Base-by-base conservation (phyloP, 2,888 invertebrate species). In the Drosophila dives region DNA sequence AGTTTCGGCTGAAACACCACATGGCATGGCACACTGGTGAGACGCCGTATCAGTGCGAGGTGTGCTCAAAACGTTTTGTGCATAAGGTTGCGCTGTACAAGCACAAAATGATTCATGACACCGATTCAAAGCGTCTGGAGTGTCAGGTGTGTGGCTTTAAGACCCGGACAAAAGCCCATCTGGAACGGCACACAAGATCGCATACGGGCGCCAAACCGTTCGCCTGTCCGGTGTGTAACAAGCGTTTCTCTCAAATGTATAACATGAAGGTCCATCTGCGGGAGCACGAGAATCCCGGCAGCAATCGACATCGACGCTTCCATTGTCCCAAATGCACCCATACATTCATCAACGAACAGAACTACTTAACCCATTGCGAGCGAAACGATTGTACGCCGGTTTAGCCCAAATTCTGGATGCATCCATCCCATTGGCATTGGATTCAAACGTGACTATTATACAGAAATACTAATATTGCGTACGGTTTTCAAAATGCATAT, bases 151-250 rank as follows among this genome's bases (percentile, higher is more conserved):
- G 94, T 70, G 92, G 93, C 36, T 89, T 93, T 34, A 91, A 92
- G 42, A 91, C 94, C 15, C 87, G 93, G 26, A 94, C 94, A 23
- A 93, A 92, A 42, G 94, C 94, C 4, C 94, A 94, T 78, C 84
- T 94, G 33, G 93, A 93, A 59, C 89, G 94, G 15, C 94, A 94
- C 72, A 91, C 93, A 83, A 91, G 93, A 34, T 93, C 93, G 0
- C 94, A 94, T 76, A 93, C 94, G 0, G 94, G 94, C 3, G 91
- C 88, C 26, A 89, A 90, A 11, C 89, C 89, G 0, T 89, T 80
- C 15, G 77, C 83, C 42, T 89, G 89, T 12, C 89, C 90, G 0
- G 77, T 88, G 10, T 89, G 89, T 61, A 88, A 84, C 12, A 90
- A 89, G 59, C 86, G 90, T 2, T 89, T 90, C 64, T 90, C 89